Evolutionary conservation across 2,888 invertebrate genomes (phyloP).

Genomic region (Mesochorus sp.): DNA sequence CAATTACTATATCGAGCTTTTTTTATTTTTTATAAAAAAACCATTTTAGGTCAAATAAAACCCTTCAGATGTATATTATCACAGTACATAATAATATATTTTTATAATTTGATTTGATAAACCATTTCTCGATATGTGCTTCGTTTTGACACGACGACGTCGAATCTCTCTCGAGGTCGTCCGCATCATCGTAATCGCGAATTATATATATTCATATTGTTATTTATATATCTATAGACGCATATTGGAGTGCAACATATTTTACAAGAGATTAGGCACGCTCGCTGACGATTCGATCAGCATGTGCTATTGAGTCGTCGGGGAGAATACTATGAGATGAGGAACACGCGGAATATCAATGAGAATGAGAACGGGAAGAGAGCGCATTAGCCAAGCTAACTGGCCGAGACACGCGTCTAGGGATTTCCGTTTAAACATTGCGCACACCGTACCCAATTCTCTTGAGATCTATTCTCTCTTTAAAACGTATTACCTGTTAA

Average conservation of each 20-base stretch:
- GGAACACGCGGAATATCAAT: constrained; percentile 69
- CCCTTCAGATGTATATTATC: neutral
- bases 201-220: neutral
- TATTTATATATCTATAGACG: neutral
- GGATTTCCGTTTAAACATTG: constrained; percentile 58
- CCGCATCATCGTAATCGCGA: constrained; percentile 29
- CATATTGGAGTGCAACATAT: constrained; percentile 39
- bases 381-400: constrained; percentile 70
- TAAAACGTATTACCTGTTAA: neutral
- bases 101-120: neutral
- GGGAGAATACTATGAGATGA: neutral
- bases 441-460: neutral
- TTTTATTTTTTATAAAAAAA: neutral
- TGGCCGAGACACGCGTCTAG: constrained; percentile 68
- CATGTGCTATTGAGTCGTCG: constrained; percentile 39
- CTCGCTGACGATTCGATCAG: constrained; percentile 69
- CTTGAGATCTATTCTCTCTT: neutral
- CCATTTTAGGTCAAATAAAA: neutral
- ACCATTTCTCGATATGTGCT: neutral
- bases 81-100: neutral
- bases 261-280: constrained; percentile 65
- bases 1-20: neutral
- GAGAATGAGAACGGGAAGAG: constrained; percentile 58
- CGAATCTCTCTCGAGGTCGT: constrained; percentile 38
- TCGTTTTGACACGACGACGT: constrained; percentile 24